These are phyloP conservation scores for Dipodomys spectabilis DNA, from an alignment of 2,113 vertebrate species.

Conservation along the genomic window DNA sequence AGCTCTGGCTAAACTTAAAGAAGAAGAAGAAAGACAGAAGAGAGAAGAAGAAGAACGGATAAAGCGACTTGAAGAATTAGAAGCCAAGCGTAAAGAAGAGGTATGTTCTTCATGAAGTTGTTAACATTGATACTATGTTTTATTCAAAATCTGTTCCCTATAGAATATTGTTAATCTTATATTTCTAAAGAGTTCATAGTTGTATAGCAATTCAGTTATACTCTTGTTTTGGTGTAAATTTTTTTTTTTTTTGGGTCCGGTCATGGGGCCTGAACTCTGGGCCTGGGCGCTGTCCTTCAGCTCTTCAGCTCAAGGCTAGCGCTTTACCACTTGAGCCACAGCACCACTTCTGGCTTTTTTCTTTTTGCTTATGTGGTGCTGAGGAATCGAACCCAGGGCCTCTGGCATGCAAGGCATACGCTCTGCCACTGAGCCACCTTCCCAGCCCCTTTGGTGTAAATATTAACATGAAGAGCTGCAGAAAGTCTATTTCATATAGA, in stretches of 20 bases:
- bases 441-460: not conserved
- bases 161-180: not conserved
- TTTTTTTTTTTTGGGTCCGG: too few species aligned
- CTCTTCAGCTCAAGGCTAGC: too few species aligned
- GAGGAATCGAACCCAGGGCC: too few species aligned
- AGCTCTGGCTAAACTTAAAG: conserved; percentile 96
- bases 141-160: not conserved
- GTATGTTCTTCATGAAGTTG: conserved; percentile 80
- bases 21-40: conserved; percentile 95
- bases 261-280: too few species aligned
- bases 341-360: too few species aligned
- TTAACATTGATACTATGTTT: not conserved
- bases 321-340: too few species aligned
- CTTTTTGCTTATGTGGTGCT: too few species aligned
- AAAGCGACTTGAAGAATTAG: conserved; percentile 92
- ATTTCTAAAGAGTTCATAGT: not conserved
- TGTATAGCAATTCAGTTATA: not conserved
- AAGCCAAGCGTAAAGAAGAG: conserved; percentile 95
- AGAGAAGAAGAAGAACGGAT: conserved; percentile 94
- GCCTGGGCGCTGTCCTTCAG: too few species aligned
- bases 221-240: conserved; percentile 1
- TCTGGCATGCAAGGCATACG: too few species aligned
- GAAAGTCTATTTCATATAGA: not conserved
- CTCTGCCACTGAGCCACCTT: too few species aligned
- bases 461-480: not conserved